Evolutionary conservation across 2,797 vertebrate species (phyloP), one percentile per base, ranked within the genome.

Genomic region (Amniataba percoides): DNA sequence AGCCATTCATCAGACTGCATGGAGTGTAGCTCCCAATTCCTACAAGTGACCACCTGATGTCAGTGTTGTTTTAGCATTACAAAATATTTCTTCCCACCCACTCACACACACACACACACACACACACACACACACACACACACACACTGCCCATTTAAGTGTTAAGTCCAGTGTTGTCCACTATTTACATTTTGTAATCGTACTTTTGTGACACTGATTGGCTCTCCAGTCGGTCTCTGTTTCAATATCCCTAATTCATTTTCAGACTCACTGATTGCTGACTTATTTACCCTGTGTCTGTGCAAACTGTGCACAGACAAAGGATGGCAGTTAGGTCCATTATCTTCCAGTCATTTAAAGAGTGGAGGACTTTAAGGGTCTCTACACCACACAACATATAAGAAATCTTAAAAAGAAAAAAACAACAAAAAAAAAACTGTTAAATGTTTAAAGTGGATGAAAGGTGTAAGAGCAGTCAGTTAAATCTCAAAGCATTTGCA

Each of bases 401-500:
- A 40, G 13, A 39, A 55, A 66, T 48, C 19, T 19, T 15, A 36
- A 14, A 43, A n/a, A n/a, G n/a, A n/a, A n/a, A n/a, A n/a, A n/a
- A n/a, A n/a, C n/a, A n/a, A n/a, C n/a, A n/a, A n/a, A n/a, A n/a
- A 46, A 18, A 3, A 49, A 42, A 39, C 4, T 16, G n/a, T 12
- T 51, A 39, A 9, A 21, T 56, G 46, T 56, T 71, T 45, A 31
- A 72, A 55, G 52, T 1, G 11, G 52, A 59, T 69, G 51, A 81
- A 65, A 65, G 58, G 64, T 76, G 51, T 52, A 60, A 63, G 62
- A 70, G 53, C 74, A 81, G 76, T 59, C 59, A 56, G 69, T 62
- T 78, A 58, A 73, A 84, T 70, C 51, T 55, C 65, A 55, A 60
- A 43, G 52, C 48, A 88, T 87, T 80, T 78, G 74, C 78, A 88